Base-by-base conservation (phyloP, 2,888 invertebrate genomes). In the Ellobium chinense region DNA sequence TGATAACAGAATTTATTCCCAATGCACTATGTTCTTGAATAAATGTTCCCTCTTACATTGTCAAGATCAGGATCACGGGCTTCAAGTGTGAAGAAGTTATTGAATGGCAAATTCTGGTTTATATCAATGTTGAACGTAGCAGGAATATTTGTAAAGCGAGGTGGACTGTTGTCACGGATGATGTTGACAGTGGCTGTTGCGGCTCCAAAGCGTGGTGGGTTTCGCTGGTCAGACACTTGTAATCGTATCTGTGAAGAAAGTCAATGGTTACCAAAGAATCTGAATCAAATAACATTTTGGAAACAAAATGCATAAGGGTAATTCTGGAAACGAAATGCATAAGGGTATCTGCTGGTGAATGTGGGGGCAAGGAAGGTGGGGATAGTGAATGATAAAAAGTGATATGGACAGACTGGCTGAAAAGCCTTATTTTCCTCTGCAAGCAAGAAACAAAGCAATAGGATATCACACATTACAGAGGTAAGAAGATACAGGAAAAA, bases 61-160 rank as follows among this genome's bases (percentile, higher is more conserved):
- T n/a, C n/a, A 1, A 86, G 65, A 78, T 91, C 90, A 24, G 39
- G 37, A 82, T 91, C 91, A 9, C 82, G 82, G 36, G 90, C 91
- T 3, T 83, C 70, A n/a, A 90, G 85, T 3, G 78, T 84, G 75
- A 80, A 78, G 58, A 91, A 78, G 9, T 58, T 27, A 1, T 84
- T 83, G 46, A 85, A 86, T 82, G 36, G 83, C 86, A 62, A 87
- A 88, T 24, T 84, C 39, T 27, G 88, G 68, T 56, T 60, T 21
- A 80, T 27, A 34, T 12, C 36, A 14, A 81, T 36, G 36, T 3
- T 4, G 31, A 31, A 4, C 29, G 31, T 37, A 4, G 21, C 29
- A 18, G 78, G 73, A 21, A 84, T 21, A 29, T 81, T 84, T 12
- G 24, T 77, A 62, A 81, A 81, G 14, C 24, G n/a, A 21, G 81